Conservation (phyloP, 2,797 vertebrate genomes). For the Anguilla pacifica region DNA sequence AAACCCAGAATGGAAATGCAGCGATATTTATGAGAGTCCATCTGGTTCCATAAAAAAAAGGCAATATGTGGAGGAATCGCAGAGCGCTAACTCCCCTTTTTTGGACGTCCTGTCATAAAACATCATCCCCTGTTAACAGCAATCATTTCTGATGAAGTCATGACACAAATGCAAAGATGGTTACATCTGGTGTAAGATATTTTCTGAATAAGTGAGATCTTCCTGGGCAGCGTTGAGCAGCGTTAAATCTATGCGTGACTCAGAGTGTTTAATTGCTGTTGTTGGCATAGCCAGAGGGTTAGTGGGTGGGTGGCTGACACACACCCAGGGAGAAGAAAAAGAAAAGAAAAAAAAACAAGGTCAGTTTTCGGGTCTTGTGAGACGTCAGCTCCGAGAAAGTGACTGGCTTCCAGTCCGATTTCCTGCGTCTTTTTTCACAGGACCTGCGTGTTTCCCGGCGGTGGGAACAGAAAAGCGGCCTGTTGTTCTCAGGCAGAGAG, state of each 20-base stretch:
- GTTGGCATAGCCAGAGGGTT: conserved; percentile 58
- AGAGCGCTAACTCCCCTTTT: neutral
- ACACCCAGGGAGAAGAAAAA: conserved; percentile 50
- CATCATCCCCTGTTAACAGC: conserved; percentile 35
- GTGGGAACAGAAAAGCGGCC: conserved; percentile 60
- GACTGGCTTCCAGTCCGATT: conserved; percentile 60
- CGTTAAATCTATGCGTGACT: conserved; percentile 49
- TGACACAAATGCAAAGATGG: conserved; percentile 33
- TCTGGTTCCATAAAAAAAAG: neutral
- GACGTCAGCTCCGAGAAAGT: conserved; percentile 56
- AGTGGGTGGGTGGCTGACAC: conserved; percentile 55
- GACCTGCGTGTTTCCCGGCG: conserved; percentile 63
- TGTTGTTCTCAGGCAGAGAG: conserved; percentile 61
- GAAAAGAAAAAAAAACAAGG: conserved; percentile 48
- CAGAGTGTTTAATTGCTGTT: conserved; percentile 56
- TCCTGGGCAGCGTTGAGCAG: conserved; percentile 36
- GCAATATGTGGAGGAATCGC: neutral
- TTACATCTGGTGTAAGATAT: conserved; percentile 41
- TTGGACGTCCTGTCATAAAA: neutral
- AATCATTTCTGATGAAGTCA: conserved; percentile 30
- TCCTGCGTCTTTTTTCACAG: conserved; percentile 57
- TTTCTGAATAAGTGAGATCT: conserved; percentile 36
- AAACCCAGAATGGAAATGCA: neutral
- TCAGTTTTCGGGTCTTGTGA: conserved; percentile 57
- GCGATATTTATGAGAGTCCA: neutral